Evolutionary conservation across 2,113 vertebrate genomes (phyloP), one percentile per base, ranked within the genome.

Genomic region (Sapajus apella): DNA sequence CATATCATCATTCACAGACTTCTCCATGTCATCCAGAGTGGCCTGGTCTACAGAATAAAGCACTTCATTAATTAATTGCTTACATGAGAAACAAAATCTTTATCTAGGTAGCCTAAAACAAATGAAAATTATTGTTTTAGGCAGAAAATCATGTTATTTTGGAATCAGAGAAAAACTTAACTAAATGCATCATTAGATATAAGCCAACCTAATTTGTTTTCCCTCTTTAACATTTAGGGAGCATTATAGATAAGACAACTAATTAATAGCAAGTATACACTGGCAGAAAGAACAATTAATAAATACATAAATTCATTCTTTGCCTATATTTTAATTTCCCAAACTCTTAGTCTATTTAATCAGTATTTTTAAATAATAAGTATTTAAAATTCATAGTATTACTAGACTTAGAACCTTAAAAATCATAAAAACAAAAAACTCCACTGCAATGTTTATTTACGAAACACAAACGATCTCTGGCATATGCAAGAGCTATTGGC

Each of bases 1-100:
- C 99, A 99, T 99, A 97, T 99, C 99, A 95, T 99, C 99, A 82
- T 99, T 99, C 95, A 99, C 98, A 89, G 99, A 99, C 96, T 99
- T 99, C 98, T 99, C 99, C 98, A 99, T 98, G 89, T 99, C 99
- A 97, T 99, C 99, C 8, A 99, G 97, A 52, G 99, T 99, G 86
- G 99, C 96, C 66, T 99, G 99, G 98, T 99, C 99, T 99, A 96
- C 40, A 98, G 73, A 98, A 98, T 61, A 94, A 88, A 96, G 43
- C 11, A 98, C 25, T 73, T 87, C 13, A 81, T 95, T 85, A 96
- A 87, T 68, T n/a, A 92, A 47, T 14, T 70, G 50, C 66, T 93
- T 94, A 87, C 70, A 96, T 5, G 9, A 87, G 64, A 92, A 94
- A 92, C 43, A 91, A 95, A 92, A 87, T 90, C 30, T 81, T 91